phyloP scores from a whole-genome alignment of 2,113 vertebrate genomes.

The Calyptomena viridis region DNA sequence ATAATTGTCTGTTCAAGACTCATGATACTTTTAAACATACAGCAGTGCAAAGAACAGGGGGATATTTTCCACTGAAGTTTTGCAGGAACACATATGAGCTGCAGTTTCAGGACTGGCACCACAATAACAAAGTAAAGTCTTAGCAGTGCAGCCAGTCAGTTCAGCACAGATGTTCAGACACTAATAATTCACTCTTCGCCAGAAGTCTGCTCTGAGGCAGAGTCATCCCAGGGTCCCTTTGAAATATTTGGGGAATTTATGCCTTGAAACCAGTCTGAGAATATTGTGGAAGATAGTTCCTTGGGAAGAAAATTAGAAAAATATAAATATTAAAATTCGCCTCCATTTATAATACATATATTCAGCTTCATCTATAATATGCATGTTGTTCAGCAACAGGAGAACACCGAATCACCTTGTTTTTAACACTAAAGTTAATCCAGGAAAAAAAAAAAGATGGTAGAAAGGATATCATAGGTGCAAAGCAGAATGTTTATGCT shows the following conservation, averaged over 20 bases:
- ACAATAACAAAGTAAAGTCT: neutral
- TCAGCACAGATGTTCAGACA: neutral
- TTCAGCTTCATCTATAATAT: neutral
- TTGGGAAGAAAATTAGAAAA: neutral
- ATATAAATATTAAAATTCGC: neutral
- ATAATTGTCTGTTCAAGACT: neutral
- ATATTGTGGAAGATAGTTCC: neutral
- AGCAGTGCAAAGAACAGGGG: neutral
- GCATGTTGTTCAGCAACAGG: neutral
- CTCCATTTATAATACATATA: neutral
- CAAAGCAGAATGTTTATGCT: neutral
- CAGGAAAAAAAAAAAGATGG: neutral
- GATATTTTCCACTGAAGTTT: neutral
- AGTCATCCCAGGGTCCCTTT: accelerated
- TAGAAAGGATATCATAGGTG: neutral
- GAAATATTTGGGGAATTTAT: neutral
- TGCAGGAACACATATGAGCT: accelerated
- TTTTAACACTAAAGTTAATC: neutral
- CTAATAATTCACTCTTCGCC: neutral
- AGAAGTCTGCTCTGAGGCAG: accelerated
- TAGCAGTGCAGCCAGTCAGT: neutral
- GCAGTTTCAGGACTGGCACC: neutral
- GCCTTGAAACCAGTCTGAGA: neutral
- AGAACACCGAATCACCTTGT: neutral
- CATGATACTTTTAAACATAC: accelerated